Evolutionary conservation across 2,888 invertebrate species (phyloP).

Genomic region (Steromphala cineraria): DNA sequence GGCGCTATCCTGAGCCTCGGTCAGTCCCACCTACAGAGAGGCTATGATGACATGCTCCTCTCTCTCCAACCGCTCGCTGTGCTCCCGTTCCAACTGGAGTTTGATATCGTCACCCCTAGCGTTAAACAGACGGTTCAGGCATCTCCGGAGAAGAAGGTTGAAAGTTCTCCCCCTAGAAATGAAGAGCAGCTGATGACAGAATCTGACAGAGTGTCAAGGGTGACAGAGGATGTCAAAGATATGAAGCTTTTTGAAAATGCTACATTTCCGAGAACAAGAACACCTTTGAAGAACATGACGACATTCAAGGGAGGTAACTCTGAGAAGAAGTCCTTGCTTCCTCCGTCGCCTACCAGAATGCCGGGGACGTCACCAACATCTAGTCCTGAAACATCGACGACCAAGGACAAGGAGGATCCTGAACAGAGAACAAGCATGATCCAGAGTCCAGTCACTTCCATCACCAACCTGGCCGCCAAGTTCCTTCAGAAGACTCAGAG

Average conservation of each 20-base stretch:
- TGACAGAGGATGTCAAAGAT: background rate
- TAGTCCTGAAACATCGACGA: background rate
- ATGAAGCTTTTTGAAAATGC: background rate
- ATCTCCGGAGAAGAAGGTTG: background rate
- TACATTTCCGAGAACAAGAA: background rate
- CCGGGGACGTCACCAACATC: background rate
- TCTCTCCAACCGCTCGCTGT: slow-evolving; percentile 87
- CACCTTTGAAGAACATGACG: background rate
- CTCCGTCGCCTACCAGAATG: slow-evolving; percentile 9
- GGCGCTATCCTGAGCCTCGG: slow-evolving; percentile 84
- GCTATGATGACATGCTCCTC: slow-evolving; percentile 85
- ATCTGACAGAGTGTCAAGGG: background rate
- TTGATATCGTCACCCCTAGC: slow-evolving; percentile 48
- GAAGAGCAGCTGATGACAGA: background rate
- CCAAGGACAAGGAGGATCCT: background rate
- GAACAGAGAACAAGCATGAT: background rate
- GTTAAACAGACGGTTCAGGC: background rate
- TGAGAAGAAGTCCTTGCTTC: slow-evolving; percentile 9
- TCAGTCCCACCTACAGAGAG: slow-evolving; percentile 79
- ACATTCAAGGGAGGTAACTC: slow-evolving; percentile 17
- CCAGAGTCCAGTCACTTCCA: slow-evolving; percentile 14
- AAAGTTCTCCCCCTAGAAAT: background rate
- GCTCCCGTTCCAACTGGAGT: slow-evolving; percentile 87
- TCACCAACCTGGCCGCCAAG: slow-evolving; percentile 26
- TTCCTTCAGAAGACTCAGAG: slow-evolving; percentile 20